Evolutionary conservation across 2,797 vertebrate species (phyloP).

Genomic region (Artibeus lituratus): DNA sequence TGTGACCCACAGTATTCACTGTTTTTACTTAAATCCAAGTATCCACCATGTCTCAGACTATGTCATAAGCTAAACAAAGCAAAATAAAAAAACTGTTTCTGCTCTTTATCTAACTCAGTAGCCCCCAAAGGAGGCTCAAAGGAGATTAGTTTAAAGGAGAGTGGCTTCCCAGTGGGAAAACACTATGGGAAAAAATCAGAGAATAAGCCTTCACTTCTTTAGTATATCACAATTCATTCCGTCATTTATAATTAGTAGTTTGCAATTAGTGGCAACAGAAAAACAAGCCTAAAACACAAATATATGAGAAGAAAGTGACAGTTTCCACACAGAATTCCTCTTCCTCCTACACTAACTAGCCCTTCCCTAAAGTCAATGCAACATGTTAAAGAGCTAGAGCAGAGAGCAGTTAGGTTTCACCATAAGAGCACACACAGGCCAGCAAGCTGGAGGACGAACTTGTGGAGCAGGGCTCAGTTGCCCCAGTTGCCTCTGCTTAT

Average conservation of each 20-base stretch:
- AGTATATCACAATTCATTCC: background rate
- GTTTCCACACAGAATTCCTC: background rate
- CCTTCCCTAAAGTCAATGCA: background rate
- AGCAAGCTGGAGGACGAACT: background rate
- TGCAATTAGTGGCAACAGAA: background rate
- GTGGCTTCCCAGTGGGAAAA: background rate
- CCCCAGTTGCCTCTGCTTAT: background rate
- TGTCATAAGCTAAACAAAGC: background rate
- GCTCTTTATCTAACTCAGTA: background rate
- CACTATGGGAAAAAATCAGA: background rate
- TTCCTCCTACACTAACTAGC: background rate
- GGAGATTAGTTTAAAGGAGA: background rate
- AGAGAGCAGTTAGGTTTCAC: background rate
- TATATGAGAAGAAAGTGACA: background rate
- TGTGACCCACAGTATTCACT: background rate
- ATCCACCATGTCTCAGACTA: background rate
- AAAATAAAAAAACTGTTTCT: background rate
- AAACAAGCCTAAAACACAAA: background rate
- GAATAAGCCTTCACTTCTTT: background rate
- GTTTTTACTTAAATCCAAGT: constrained; percentile 21
- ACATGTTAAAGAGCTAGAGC: background rate
- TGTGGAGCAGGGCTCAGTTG: too few species aligned
- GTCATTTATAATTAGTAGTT: background rate
- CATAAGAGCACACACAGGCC: background rate
- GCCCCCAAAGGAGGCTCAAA: background rate